Conservation (phyloP, 2,888 invertebrate genomes). For the Brachyopa scutellaris region DNA sequence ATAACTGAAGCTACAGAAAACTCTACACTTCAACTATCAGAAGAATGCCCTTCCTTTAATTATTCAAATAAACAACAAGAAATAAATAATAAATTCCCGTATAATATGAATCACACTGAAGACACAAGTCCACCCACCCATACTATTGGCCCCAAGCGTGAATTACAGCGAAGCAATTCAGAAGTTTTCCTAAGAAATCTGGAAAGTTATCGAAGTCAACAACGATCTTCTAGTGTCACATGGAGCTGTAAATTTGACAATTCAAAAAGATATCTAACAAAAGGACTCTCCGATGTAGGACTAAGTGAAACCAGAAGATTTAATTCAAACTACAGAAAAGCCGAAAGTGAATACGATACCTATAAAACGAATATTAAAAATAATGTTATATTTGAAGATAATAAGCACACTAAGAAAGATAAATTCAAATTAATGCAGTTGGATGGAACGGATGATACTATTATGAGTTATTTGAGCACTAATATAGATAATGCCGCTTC, state of each 20-base stretch:
- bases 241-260: constrained; percentile 87
- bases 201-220: constrained; percentile 83
- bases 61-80: constrained; percentile 15
- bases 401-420: constrained; percentile 67
- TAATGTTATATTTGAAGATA: neutral
- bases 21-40: constrained; percentile 79
- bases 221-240: constrained; percentile 86
- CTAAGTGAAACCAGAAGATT: constrained; percentile 77
- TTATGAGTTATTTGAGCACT: constrained; percentile 81
- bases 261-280: constrained; percentile 86
- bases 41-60: constrained; percentile 66
- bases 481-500: constrained; percentile 79
- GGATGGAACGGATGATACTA: constrained; percentile 87
- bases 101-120: constrained; percentile 76
- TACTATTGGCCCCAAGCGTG: constrained; percentile 80
- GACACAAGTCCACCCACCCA: constrained; percentile 77
- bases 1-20: constrained; percentile 82
- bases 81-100: neutral
- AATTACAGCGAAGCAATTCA: constrained; percentile 86
- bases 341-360: neutral
- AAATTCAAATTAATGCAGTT: constrained; percentile 85
- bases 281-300: constrained; percentile 79
- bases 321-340: neutral
- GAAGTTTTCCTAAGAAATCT: constrained; percentile 82
- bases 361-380: neutral